A percentile compares a stretch with the other conserved stretches of the same genome.
These are phyloP conservation scores for Florisuga fusca DNA, from an alignment of 2,797 vertebrate genomes.

Conservation along the genomic window DNA sequence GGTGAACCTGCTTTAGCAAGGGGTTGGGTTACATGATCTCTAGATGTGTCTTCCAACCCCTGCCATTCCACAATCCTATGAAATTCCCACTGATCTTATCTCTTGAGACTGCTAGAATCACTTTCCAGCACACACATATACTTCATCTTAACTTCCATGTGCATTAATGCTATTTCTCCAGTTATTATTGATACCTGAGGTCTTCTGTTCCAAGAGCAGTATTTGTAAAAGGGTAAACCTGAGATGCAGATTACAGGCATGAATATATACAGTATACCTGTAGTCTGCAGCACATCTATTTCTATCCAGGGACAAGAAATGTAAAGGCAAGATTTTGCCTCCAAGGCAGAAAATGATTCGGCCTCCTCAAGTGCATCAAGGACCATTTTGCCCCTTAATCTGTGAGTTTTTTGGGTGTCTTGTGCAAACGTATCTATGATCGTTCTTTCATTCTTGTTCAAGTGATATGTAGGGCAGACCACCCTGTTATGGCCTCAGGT, in stretches of 20 bases:
- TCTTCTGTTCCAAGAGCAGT: not conserved
- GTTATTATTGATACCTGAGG: not conserved
- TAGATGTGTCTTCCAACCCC: no score
- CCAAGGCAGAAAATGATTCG: not conserved
- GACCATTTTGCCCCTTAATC: not conserved
- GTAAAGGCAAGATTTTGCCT: not conserved
- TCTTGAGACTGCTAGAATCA: not conserved
- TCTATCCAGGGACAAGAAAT: not conserved
- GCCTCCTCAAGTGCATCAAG: not conserved
- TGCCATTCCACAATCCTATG: no score
- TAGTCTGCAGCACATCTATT: not conserved
- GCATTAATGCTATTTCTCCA: not conserved
- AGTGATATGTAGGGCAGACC: fast-evolving
- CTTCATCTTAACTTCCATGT: not conserved
- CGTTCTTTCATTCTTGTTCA: not conserved
- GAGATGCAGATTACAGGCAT: not conserved
- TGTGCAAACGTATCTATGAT: not conserved
- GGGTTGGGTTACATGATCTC: no score
- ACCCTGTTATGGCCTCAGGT: not conserved
- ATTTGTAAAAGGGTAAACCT: not conserved
- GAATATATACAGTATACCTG: not conserved
- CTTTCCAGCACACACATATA: not conserved
- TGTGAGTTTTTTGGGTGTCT: not conserved
- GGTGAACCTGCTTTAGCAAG: no score
- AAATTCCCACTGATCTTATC: not conserved